Conservation (phyloP, 2,797 vertebrate species). For the Poliocrania exsul region DNA sequence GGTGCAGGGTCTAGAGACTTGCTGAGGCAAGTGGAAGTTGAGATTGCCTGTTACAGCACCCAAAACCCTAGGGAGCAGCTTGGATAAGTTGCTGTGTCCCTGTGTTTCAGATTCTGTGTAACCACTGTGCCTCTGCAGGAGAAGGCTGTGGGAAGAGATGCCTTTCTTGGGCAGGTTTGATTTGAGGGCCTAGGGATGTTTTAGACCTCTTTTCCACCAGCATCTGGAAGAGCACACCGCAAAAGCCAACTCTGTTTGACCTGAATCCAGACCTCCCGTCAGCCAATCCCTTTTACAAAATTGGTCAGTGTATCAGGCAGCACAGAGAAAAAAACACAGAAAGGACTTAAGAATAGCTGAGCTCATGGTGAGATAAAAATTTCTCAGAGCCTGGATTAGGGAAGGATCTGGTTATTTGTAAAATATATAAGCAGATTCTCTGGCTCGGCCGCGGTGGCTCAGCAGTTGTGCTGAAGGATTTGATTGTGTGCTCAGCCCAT, state of each 20-base stretch:
- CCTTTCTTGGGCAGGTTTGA: not conserved
- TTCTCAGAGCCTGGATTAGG: slow-evolving; percentile 55
- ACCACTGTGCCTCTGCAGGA: not conserved
- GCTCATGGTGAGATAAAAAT: slow-evolving; percentile 47
- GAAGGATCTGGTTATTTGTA: slow-evolving; percentile 44
- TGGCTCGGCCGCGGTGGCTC: not conserved
- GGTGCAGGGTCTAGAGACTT: not conserved
- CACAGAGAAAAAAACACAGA: not conserved
- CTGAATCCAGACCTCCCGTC: not conserved
- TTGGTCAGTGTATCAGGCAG: slow-evolving; percentile 41
- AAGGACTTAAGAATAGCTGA: slow-evolving; percentile 35
- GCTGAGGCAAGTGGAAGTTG: not conserved
- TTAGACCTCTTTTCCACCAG: not conserved
- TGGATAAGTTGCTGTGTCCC: not conserved
- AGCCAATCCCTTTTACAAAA: not conserved
- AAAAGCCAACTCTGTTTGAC: not conserved
- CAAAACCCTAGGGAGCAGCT: not conserved
- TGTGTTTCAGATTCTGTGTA: not conserved
- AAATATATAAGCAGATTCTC: slow-evolving; percentile 55
- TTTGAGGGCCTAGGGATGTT: not conserved
- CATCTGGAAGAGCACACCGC: not conserved
- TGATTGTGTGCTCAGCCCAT: not conserved
- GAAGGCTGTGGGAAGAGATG: not conserved
- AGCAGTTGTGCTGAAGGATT: not conserved
- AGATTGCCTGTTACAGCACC: not conserved